These are phyloP conservation scores for Cyprinus carpio DNA, from an alignment of 2,113 vertebrate genomes.

Conservation along the genomic window DNA sequence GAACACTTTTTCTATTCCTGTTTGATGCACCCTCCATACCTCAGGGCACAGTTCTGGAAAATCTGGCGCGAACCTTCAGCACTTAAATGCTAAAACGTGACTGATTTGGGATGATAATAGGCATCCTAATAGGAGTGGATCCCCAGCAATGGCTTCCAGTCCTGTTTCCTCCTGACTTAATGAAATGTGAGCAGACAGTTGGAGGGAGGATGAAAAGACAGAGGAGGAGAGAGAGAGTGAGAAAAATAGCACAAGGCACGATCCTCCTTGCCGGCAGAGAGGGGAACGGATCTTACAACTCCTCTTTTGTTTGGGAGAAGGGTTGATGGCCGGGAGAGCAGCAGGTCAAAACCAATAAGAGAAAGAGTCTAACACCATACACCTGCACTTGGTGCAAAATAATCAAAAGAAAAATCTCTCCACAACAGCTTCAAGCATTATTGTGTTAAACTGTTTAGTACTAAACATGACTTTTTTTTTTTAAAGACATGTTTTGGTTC, in stretches of 20 bases:
- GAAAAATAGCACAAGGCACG: slow-evolving; percentile 70
- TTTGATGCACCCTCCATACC: slow-evolving; percentile 72
- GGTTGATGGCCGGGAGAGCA: slow-evolving; percentile 54
- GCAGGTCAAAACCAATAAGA: slow-evolving; percentile 63
- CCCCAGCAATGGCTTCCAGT: slow-evolving; percentile 73
- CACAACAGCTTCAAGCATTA: neutral
- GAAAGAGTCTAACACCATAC: neutral
- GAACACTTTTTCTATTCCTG: slow-evolving; percentile 50
- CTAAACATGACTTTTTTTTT: neutral
- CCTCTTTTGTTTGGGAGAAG: slow-evolving; percentile 60
- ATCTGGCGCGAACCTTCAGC: slow-evolving; percentile 75
- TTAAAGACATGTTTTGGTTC: neutral
- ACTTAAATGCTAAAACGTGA: slow-evolving; percentile 80
- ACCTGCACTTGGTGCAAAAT: slow-evolving; percentile 5
- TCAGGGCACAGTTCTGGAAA: slow-evolving; percentile 70
- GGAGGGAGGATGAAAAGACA: slow-evolving; percentile 13
- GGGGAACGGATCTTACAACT: slow-evolving; percentile 58
- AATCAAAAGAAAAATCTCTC: neutral
- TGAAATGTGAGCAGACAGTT: slow-evolving; percentile 78
- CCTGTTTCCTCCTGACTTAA: slow-evolving; percentile 69
- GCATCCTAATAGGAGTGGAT: slow-evolving; percentile 77
- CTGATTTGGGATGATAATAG: slow-evolving; percentile 80
- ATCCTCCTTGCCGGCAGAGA: slow-evolving; percentile 68
- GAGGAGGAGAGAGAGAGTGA: slow-evolving; percentile 46
- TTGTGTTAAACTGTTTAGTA: neutral